Conservation (phyloP, 1,140 invertebrate genomes). For the Drosophila dunni region DNA sequence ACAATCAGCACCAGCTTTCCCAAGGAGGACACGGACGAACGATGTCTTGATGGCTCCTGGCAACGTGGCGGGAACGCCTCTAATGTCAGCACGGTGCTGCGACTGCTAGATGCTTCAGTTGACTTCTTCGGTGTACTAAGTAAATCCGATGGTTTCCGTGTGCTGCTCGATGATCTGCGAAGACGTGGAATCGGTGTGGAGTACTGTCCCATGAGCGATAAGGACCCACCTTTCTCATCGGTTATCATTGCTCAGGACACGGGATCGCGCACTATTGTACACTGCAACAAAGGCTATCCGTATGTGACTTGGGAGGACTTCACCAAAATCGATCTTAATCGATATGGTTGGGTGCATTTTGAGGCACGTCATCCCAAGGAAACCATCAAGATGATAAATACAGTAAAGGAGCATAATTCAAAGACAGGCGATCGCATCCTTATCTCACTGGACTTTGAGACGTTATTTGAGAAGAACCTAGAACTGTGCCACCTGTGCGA, state of each 20-base stretch:
- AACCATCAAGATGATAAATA: slow-evolving; percentile 87
- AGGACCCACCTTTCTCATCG: slow-evolving; percentile 85
- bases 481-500: slow-evolving; percentile 86
- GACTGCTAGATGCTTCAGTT: slow-evolving; percentile 85
- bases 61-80: slow-evolving; percentile 90
- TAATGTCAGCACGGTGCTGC: slow-evolving; percentile 89
- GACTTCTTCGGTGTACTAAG: slow-evolving; percentile 88
- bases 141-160: slow-evolving; percentile 84
- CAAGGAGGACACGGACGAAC: slow-evolving; percentile 86
- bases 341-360: slow-evolving; percentile 90
- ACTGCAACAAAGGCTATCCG: slow-evolving; percentile 87
- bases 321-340: slow-evolving; percentile 84
- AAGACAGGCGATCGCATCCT: slow-evolving; percentile 76
- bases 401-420: slow-evolving; percentile 86
- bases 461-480: slow-evolving; percentile 85
- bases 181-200: slow-evolving; percentile 85
- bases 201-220: slow-evolving; percentile 84
- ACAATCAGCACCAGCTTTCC: slow-evolving; percentile 86
- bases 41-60: slow-evolving; percentile 87
- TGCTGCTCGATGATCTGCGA: slow-evolving; percentile 86
- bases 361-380: slow-evolving; percentile 88
- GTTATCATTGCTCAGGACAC: slow-evolving; percentile 86
- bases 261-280: slow-evolving; percentile 89
- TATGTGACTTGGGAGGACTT: slow-evolving; percentile 88
- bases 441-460: slow-evolving; percentile 89